Evolutionary conservation across 2,888 invertebrate species (phyloP).

Genomic region (Trichogramma evanescens): DNA sequence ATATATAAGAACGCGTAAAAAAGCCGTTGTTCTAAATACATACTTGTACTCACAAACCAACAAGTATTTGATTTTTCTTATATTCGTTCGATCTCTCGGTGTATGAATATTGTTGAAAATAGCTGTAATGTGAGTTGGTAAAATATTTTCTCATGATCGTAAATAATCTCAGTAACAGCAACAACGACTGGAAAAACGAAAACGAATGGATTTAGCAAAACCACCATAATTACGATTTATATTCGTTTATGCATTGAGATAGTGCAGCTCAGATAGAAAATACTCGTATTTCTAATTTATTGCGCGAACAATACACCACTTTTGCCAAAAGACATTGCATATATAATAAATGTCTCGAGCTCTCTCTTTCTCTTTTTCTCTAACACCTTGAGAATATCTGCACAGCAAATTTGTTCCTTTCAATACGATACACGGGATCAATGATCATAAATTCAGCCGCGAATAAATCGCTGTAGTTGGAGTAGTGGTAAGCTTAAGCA

Average conservation of each 20-base stretch:
- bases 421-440: slow-evolving; percentile 17
- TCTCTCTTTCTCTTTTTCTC: background rate
- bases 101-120: too few relatives aligned
- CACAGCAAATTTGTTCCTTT: slow-evolving; percentile 18
- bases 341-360: background rate
- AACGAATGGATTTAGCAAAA: slow-evolving; percentile 4
- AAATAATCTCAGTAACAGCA: background rate
- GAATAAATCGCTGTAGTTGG: slow-evolving; percentile 15
- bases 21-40: too few relatives aligned
- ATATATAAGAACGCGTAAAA: too few relatives aligned
- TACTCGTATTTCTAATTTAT: slow-evolving; percentile 22
- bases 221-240: slow-evolving; percentile 22
- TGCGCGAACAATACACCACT: background rate
- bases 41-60: too few relatives aligned
- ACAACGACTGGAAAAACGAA: slow-evolving; percentile 4
- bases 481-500: slow-evolving; percentile 6
- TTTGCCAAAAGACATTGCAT: slow-evolving; percentile 15
- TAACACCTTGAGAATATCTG: slow-evolving; percentile 19
- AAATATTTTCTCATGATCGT: slow-evolving; percentile 6
- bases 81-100: too few relatives aligned
- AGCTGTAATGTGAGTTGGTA: background rate
- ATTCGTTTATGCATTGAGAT: slow-evolving; percentile 7
- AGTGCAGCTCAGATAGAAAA: slow-evolving; percentile 9
- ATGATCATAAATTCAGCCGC: slow-evolving; percentile 20
- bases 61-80: too few relatives aligned